Conservation (phyloP, 2,113 vertebrate genomes). For the Brachypodius melanocephalos region DNA sequence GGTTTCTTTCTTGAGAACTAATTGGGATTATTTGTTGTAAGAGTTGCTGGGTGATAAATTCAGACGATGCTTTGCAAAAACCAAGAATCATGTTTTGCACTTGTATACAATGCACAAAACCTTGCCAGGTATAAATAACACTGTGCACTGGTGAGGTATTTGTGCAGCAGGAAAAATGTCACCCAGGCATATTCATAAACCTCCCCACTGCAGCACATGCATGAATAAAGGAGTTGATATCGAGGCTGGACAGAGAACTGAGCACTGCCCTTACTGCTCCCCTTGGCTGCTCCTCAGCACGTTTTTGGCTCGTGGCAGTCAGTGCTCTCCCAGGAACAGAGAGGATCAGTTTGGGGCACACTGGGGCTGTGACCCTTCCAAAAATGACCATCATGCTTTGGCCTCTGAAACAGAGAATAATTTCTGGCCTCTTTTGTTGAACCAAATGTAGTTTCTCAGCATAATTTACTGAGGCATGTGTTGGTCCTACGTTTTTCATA, state of each 20-base stretch:
- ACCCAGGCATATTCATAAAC: neutral
- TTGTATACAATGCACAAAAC: neutral
- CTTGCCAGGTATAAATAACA: neutral
- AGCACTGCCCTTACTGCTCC: neutral
- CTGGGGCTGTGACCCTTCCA: neutral
- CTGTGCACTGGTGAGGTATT: neutral
- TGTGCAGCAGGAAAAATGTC: neutral
- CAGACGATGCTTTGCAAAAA: neutral
- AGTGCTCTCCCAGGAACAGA: neutral
- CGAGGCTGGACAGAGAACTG: neutral
- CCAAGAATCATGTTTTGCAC: neutral
- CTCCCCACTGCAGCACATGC: neutral
- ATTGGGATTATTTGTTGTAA: neutral
- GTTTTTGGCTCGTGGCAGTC: neutral
- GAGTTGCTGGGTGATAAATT: neutral
- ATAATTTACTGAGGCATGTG: rapidly evolving
- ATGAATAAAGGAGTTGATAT: no score
- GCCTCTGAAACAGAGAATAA: neutral
- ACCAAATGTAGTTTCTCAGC: neutral
- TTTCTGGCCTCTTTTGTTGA: neutral
- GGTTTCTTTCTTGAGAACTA: neutral
- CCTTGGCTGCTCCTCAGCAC: rapidly evolving
- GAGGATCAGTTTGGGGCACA: neutral
- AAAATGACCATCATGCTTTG: neutral
- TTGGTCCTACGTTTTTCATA: neutral